Evolutionary conservation across 2,113 vertebrate species (phyloP), one percentile per base, ranked within the genome.

Genomic region (Oriolus oriolus): DNA sequence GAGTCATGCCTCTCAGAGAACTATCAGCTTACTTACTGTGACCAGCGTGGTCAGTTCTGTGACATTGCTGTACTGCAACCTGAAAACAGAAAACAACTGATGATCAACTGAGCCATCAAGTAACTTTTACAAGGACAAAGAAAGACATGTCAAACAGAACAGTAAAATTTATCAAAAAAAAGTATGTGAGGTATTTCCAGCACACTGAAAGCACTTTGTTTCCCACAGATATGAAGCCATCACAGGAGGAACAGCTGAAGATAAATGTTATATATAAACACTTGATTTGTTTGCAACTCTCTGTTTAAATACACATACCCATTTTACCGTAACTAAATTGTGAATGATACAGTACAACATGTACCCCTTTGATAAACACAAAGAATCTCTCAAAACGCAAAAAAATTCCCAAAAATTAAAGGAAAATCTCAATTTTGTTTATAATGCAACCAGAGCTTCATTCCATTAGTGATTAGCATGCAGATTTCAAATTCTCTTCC

Each of bases 41-140:
- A 97, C 96, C 93, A 96, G 64, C 2, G 85, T 68, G 87, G 94
- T 99, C 98, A 99, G 95, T 96, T 97, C 96, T 97, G 96, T 96
- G 97, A 97, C 98, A 99, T 98, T 96, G 96, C 98, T 96, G 97
- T 94, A 97, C 85, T 88, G 93, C 95, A 98, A 98, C 92, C 98
- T 98, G 98, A 95, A 98, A 90, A 98, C 26, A 98, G 45, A 97
- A 92, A 97, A 97, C 76, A 95, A 91, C 97, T 57, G 81, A 95
- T 76, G 52, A 90, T 98, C 84, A 97, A 89, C 39, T 84, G 73
- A 96, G 66, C 82, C 84, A 69, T 52, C 73, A 87, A 83, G 61
- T 23, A 76, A 84, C 44, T 88, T 84, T 30, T 50, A 66, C n/a
- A 68, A 83, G 57, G 57, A 76, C 50, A 68, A 59, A 68, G 45